Evolutionary conservation across 2,888 invertebrate species (phyloP), one percentile per base, ranked within the genome.

Genomic region (Papilio demoleus): DNA sequence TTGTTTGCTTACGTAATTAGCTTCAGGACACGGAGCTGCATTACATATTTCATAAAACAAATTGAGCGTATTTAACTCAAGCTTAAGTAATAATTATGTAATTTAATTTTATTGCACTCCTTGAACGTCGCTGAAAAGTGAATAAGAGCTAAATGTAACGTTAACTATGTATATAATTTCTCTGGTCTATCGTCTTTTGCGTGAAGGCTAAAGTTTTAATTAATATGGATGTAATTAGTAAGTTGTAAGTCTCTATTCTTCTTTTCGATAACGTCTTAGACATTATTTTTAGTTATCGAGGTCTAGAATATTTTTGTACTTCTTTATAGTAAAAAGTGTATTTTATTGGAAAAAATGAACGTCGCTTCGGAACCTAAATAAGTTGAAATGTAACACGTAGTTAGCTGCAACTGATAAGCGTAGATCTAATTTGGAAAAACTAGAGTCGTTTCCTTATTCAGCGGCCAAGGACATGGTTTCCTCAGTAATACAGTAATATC

Each of bases 401-500:
- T 53, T 53, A 27, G 45, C 19, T 50, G 36, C 36, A 34, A 63
- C 36, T 62, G 62, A 45, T 47, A 50, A 56, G 31, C 8, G 34
- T 56, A 38, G 27, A 24, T 65, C 14, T 19, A 56, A 40, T 47
- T 36, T 50, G 45, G 58, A 47, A 34, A 67, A 61, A 64, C 50
- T 59, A 31, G 27, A 62, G 56, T 27, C 31, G 58, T 60, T 64
- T 66, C 63, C 68, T 63, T 65, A 67, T 62, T 67, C 38, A 31
- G 47, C 63, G 34, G 62, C 50, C 59, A 42, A 59, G 50, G 24
- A 58, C 47, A 47, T 47, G 53, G 58, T 45, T 53, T 45, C 24
- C 36, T 50, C 70, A 70, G 67, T 47, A 66, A 67, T 67, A 72
- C 42, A 64, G 68, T 74, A 71, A 70, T 68, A 69, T 66, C 70